Percentiles rank a stretch among this genome's conserved stretches.
Conservation (phyloP, 2,797 vertebrate species). For the Lerista edwardsae region DNA sequence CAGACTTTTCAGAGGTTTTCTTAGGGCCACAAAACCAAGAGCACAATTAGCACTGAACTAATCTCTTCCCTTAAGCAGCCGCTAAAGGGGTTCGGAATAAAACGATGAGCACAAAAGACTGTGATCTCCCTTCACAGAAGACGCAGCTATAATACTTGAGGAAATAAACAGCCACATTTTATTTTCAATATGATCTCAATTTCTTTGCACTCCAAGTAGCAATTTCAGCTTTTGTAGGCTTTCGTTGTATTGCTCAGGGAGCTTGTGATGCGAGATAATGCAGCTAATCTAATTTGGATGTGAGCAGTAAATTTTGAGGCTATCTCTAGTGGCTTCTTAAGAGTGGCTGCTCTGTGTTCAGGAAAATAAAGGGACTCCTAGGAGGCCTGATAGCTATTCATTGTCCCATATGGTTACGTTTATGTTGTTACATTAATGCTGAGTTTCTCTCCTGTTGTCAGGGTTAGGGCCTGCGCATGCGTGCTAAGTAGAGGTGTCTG, state of each 20-base stretch:
- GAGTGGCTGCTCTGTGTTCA: constrained; percentile 4
- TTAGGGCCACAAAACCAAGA: constrained; percentile 66
- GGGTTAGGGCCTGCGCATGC: background rate
- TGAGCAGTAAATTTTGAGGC: constrained; percentile 42
- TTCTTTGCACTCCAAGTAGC: constrained; percentile 38
- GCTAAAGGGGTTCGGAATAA: constrained; percentile 50
- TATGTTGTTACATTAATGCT: background rate
- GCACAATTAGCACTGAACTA: constrained; percentile 61
- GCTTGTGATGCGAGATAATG: constrained; percentile 48
- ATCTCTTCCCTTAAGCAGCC: constrained; percentile 59
- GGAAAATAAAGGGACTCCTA: constrained; percentile 15
- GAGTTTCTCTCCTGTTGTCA: background rate
- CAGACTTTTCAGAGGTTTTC: constrained; percentile 64
- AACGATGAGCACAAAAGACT: constrained; percentile 47
- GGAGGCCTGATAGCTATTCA: constrained; percentile 12
- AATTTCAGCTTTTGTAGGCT: constrained; percentile 51
- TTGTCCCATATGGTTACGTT: background rate
- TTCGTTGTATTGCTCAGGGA: constrained; percentile 40
- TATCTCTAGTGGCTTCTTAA: constrained; percentile 34
- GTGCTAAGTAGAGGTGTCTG: background rate
- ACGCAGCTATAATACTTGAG: constrained; percentile 22
- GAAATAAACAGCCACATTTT: background rate
- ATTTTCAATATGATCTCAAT: constrained; percentile 7
- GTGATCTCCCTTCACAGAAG: constrained; percentile 40
- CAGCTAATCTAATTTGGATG: constrained; percentile 54